Evolutionary conservation across 2,797 vertebrate species (phyloP).

Genomic region (Squalus acanthias): DNA sequence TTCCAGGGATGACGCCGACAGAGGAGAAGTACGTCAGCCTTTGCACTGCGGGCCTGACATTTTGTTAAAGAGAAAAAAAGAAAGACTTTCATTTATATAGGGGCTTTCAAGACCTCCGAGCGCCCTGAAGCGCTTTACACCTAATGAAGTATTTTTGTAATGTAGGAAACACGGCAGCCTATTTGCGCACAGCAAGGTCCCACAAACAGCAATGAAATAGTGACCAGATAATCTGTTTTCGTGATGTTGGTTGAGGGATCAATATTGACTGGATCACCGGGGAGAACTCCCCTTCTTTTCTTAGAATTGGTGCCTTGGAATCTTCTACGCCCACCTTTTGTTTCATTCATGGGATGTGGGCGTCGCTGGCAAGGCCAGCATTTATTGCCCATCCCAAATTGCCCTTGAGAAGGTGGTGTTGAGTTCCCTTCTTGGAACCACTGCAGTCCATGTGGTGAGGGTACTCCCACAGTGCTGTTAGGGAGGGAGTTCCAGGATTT

Average conservation of each 20-base stretch:
- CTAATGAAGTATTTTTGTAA: not conserved
- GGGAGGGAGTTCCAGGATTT: not conserved
- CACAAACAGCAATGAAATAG: not conserved
- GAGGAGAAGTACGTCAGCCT: constrained; percentile 80
- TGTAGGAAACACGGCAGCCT: not conserved
- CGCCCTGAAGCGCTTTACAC: not conserved
- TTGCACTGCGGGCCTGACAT: not conserved
- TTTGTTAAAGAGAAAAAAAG: not conserved
- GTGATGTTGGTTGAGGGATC: not conserved
- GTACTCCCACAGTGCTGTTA: not conserved
- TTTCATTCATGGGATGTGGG: not conserved
- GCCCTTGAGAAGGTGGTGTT: not conserved
- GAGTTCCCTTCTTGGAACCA: not conserved
- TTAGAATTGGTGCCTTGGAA: not conserved
- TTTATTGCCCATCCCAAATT: not conserved
- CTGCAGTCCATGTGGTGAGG: not conserved
- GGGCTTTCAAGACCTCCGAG: not conserved
- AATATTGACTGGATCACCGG: not conserved
- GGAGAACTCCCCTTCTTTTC: not conserved
- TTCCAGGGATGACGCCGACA: constrained; percentile 87
- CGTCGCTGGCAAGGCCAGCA: not conserved
- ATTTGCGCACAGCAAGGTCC: not conserved
- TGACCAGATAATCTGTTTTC: not conserved
- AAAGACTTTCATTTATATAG: not conserved
- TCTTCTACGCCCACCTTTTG: not conserved